Evolutionary conservation across 2,888 invertebrate species (phyloP), one percentile per base, ranked within the genome.

Genomic region (Micoletzkya japonica): DNA sequence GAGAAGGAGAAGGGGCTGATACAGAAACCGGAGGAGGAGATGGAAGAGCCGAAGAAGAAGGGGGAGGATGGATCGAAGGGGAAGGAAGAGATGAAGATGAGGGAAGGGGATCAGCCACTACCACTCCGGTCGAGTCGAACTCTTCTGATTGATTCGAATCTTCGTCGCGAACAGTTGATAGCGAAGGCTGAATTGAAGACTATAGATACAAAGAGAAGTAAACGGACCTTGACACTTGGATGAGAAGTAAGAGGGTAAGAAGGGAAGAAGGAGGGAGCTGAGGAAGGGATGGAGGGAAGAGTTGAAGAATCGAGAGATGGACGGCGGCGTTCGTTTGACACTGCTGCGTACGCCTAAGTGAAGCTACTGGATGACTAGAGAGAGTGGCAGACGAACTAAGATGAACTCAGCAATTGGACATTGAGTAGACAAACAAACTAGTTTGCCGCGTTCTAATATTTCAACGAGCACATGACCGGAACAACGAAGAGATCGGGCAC

Each of bases 191-290:
- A 26, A 10, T 58, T 17, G n/a, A 34, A 17, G 30, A 26, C 30
- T 14, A 52, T 52, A 39, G 7, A 39, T 39, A 10, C 39, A 39
- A 10, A 7, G n/a, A 7, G n/a, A 24, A 52, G 4, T 52, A 52
- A 52, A 52, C 24, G 6, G 24, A 64, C 64, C 64, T 64, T 64
- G 1, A 64, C 34, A 64, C 64, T 64, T 20, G 50, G 64, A 64
- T 64, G 64, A 20, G 36, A 32, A 0, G 34, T 24, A 14, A 52
- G 52, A 14, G 52, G 20, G 26, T 64, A 52, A 32, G 28, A 36
- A 26, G 36, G 28, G 26, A 64, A 64, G n/a, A n/a, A n/a, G n/a
- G n/a, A n/a, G n/a, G n/a, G n/a, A n/a, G n/a, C n/a, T n/a, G n/a
- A n/a, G n/a, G n/a, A n/a, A n/a, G n/a, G n/a, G n/a, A n/a, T n/a